phyloP scores from a whole-genome alignment of 2,797 vertebrate genomes.

The Trichosurus vulpecula region DNA sequence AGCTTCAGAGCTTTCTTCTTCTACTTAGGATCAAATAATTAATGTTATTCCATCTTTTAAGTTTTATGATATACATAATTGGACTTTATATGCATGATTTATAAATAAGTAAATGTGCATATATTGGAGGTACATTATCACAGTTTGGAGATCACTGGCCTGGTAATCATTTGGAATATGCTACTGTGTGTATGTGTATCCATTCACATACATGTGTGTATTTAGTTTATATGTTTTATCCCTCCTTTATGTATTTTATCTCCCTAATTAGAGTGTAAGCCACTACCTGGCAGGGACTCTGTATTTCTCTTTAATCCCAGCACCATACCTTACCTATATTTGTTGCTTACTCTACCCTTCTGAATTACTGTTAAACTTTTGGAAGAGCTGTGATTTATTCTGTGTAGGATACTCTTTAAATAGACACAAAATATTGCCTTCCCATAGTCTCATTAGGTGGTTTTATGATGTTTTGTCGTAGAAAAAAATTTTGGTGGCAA shows the following conservation, averaged over 20 bases:
- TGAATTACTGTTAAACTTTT: conserved; percentile 42
- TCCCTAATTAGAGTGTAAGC: conserved; percentile 25
- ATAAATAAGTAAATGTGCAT: neutral
- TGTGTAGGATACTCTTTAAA: neutral
- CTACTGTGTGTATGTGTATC: neutral
- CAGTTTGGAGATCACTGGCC: neutral
- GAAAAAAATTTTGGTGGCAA: neutral
- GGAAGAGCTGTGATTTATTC: neutral
- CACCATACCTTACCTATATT: neutral
- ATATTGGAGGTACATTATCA: neutral
- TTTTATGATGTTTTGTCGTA: neutral
- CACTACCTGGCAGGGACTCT: neutral
- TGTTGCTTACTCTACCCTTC: neutral
- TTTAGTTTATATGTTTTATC: conserved; percentile 13
- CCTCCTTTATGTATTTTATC: conserved; percentile 27
- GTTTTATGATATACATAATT: neutral
- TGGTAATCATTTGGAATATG: conserved; percentile 4
- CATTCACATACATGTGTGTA: neutral
- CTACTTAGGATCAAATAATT: too few species aligned
- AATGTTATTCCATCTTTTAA: neutral
- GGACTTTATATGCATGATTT: neutral
- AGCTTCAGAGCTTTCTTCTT: too few species aligned
- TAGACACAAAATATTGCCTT: neutral
- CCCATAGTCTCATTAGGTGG: neutral
- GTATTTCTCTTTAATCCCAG: conserved; percentile 21